phyloP scores from a whole-genome alignment of 2,113 vertebrate species.

The Rousettus leschenaultii region DNA sequence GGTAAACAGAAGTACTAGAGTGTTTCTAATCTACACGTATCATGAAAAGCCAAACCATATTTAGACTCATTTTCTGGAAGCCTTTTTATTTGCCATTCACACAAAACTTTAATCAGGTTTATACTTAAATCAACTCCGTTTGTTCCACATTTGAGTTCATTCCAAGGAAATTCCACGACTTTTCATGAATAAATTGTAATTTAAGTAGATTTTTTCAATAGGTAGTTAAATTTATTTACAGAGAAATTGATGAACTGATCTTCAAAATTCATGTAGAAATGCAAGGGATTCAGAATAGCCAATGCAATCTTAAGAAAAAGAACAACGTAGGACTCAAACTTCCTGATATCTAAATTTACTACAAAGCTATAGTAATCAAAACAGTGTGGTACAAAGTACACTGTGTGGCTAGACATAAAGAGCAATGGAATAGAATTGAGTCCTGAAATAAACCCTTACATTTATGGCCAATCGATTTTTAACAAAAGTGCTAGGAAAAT shows the following conservation, averaged over 20 bases:
- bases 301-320: background rate
- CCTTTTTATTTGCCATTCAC: background rate
- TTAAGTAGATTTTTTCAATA: background rate
- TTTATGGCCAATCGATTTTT: background rate
- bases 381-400: background rate
- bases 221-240: background rate
- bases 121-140: background rate
- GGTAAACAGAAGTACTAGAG: background rate
- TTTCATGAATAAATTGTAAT: background rate
- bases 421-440: background rate
- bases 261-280: background rate
- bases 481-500: background rate
- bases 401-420: background rate
- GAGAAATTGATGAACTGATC: background rate
- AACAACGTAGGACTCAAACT: background rate
- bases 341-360: background rate
- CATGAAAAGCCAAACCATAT: background rate
- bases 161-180: background rate
- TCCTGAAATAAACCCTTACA: background rate
- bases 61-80: background rate
- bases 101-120: background rate
- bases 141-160: background rate
- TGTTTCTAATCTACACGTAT: background rate
- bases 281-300: background rate
- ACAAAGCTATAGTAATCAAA: background rate